Percentiles rank a stretch among this genome's conserved stretches.
Conservation (phyloP, 2,797 vertebrate genomes). For the Galago senegalensis region DNA sequence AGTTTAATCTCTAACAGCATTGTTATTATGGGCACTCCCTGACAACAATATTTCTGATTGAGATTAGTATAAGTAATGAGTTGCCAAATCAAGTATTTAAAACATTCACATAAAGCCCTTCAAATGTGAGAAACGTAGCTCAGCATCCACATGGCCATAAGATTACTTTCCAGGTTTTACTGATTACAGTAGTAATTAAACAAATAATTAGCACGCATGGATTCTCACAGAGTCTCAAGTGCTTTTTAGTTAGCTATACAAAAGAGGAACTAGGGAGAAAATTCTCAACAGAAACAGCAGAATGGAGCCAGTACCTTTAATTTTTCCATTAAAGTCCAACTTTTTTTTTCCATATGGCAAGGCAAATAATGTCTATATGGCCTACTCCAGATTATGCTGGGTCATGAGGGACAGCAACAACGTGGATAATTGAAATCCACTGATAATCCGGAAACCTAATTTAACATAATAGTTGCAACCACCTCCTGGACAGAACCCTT, state of each 20-base stretch:
- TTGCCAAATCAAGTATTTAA: slow-evolving; percentile 59
- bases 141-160: slow-evolving; percentile 49
- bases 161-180: slow-evolving; percentile 53
- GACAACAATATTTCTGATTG: slow-evolving; percentile 54
- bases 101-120: slow-evolving; percentile 31
- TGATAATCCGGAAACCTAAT: slow-evolving; percentile 68
- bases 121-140: slow-evolving; percentile 53
- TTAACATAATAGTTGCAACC: slow-evolving; percentile 63
- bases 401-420: slow-evolving; percentile 41
- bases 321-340: slow-evolving; percentile 35
- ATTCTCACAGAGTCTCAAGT: slow-evolving; percentile 36
- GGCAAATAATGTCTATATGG: slow-evolving; percentile 39
- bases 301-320: slow-evolving; percentile 39
- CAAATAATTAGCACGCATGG: slow-evolving; percentile 46
- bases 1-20: slow-evolving; percentile 49
- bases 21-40: slow-evolving; percentile 58
- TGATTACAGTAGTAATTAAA: slow-evolving; percentile 47
- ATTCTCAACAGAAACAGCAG: slow-evolving; percentile 19
- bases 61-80: slow-evolving; percentile 53
- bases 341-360: slow-evolving; percentile 49
- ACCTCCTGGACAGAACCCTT: slow-evolving; percentile 64
- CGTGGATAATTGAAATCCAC: slow-evolving; percentile 66
- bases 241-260: slow-evolving; percentile 44
- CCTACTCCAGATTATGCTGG: slow-evolving; percentile 53
- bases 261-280: background rate